Percentiles rank a stretch among this genome's conserved stretches.
These are phyloP conservation scores for Drosophila atripex DNA, from an alignment of 2,888 invertebrate species.

Conservation along the genomic window DNA sequence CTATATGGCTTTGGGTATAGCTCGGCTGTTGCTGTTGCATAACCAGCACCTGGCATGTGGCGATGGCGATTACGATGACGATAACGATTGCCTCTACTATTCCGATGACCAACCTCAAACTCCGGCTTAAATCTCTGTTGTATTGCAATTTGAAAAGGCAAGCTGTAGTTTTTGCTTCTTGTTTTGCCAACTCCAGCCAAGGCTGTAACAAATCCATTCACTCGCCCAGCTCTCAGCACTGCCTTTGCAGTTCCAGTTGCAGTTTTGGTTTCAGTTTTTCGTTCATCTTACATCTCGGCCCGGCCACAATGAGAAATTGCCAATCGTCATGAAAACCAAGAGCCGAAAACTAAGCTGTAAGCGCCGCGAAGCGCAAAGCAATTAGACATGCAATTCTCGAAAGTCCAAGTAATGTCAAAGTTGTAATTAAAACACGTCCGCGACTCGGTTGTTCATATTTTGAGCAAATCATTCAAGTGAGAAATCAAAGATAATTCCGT, in stretches of 20 bases:
- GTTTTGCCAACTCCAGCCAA: constrained; percentile 44
- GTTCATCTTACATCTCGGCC: constrained; percentile 46
- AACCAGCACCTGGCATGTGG: constrained; percentile 34
- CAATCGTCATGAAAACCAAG: constrained; percentile 65
- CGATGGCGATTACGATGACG: constrained; percentile 12
- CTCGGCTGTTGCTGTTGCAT: constrained; percentile 22
- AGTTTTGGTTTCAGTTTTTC: constrained; percentile 48
- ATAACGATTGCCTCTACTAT: constrained; percentile 29
- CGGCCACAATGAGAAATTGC: constrained; percentile 65
- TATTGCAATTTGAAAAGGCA: constrained; percentile 9
- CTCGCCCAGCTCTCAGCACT: constrained; percentile 39
- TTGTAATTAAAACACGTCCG: constrained; percentile 71
- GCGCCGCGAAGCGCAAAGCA: constrained; percentile 70
- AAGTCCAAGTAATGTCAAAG: constrained; percentile 73
- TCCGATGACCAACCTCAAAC: constrained; percentile 28
- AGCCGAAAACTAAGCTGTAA: constrained; percentile 22
- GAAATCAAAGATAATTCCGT: constrained; percentile 7
- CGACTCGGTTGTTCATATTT: constrained; percentile 4
- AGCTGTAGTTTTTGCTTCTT: constrained; percentile 24
- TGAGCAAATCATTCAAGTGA: constrained; percentile 12
- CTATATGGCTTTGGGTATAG: constrained; percentile 1
- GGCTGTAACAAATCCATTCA: constrained; percentile 74
- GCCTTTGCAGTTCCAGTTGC: constrained; percentile 41
- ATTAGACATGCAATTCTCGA: constrained; percentile 81
- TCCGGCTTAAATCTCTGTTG: background rate